Base-by-base conservation (phyloP, 2,113 vertebrate genomes). In the Chlorocebus sabaeus region DNA sequence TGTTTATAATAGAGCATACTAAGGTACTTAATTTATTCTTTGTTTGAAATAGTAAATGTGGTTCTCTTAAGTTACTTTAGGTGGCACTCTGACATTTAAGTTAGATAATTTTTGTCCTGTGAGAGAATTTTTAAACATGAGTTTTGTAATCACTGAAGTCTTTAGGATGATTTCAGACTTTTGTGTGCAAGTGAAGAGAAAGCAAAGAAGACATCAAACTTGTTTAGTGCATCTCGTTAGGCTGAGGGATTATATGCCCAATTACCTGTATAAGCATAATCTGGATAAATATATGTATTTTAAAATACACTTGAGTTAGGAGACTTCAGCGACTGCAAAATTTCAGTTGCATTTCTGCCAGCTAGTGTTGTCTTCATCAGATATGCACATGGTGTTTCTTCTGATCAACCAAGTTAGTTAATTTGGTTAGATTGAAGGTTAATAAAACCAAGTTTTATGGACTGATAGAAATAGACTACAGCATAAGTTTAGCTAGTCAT, bases 51-150 rank as follows among this genome's bases (percentile, higher is more conserved):
- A 75, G 59, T 72, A 67, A 82, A 32, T 45, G 87, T 96, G 48
- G 14, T 97, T 96, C 93, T 94, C 88, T 72, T 81, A 32, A 90
- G 45, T 95, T 90, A 81, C 97, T 96, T 88, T 97, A 97, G 97
- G 94, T 93, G 96, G 90, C 95, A 93, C 90, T 97, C 23, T 97
- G 85, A 96, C 94, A 85, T 94, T 93, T 94, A 92, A 64, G 25
- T 97, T 87, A 94, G 57, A 57, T 64, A 35, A 72, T 72, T 97
- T 93, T 89, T 50, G 38, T 81, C n/a, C 48, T 73, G 12, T 50
- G 48, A 90, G 82, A 83, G 78, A 85, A 76, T 81, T 95, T 81
- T 40, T 86, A 96, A 89, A 59, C 50, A 20, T 68, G 22, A 83
- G 67, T 96, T 96, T 96, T 90, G 55, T 88, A 85, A 93, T 90